A percentile compares a stretch with the other conserved stretches of the same genome.
Conservation (phyloP, 2,888 invertebrate species). For the Sipunculus nudus region DNA sequence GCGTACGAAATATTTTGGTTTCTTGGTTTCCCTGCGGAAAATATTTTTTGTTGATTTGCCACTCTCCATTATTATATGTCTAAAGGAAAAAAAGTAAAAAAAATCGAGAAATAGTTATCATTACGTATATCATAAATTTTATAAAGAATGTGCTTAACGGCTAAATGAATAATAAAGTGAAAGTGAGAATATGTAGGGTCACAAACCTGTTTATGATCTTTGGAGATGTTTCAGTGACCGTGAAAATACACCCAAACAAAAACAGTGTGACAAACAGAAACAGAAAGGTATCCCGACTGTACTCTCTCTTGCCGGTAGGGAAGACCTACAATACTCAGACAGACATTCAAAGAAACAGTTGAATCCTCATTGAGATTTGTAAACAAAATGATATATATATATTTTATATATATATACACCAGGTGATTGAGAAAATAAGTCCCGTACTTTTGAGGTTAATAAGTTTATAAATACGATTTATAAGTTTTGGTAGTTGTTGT, state of each 20-base stretch:
- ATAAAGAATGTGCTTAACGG: neutral
- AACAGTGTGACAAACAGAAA: constrained; percentile 52
- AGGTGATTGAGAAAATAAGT: too few relatives aligned
- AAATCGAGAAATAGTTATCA: neutral
- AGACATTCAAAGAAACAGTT: too few relatives aligned
- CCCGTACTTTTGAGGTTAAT: too few relatives aligned
- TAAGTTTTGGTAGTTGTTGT: too few relatives aligned
- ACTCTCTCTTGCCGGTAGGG: constrained; percentile 41
- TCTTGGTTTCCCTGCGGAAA: neutral
- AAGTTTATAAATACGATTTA: too few relatives aligned
- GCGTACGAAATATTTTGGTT: too few relatives aligned
- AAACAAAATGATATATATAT: too few relatives aligned
- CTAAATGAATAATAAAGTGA: neutral
- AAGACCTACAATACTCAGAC: constrained; percentile 50
- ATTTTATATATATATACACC: too few relatives aligned
- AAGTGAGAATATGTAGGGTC: neutral
- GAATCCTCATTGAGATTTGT: too few relatives aligned
- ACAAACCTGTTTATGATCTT: constrained; percentile 52
- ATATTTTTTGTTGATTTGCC: neutral
- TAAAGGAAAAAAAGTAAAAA: neutral
- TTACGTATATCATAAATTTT: neutral
- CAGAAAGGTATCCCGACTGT: constrained; percentile 47
- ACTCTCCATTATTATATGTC: neutral
- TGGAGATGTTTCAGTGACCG: constrained; percentile 41
- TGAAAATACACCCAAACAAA: constrained; percentile 43